Evolutionary conservation across 2,797 vertebrate species (phyloP), one percentile per base, ranked within the genome.

Genomic region (Lepus oiostolus): DNA sequence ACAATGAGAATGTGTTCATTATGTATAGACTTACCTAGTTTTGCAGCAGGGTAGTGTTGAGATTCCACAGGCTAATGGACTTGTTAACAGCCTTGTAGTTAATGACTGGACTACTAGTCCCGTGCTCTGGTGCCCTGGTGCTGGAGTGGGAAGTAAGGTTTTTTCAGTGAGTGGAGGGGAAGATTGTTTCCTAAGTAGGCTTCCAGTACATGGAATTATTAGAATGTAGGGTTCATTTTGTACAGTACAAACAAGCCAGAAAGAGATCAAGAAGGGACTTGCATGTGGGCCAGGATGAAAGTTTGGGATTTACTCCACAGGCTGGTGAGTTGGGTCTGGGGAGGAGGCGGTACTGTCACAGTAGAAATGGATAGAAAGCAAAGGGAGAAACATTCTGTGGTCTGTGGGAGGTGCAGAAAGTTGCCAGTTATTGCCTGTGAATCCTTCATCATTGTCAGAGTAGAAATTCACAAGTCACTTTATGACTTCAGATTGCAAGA

Each of bases 341-440:
- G 6, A 17, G 28, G 10, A 9, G 7, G 24, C 12, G 0, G 28
- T 11, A 10, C 3, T 1, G 7, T 1, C 0, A 0, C 7, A 75
- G 24, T 58, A 52, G 47, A 3, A 52, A 32, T 2, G 50, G 47
- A 60, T 42, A 28, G 79, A 26, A 58, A 75, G 65, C 75, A 75
- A 83, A 5, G 12, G 7, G 28, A 4, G 12, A 32, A 70, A 16
- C 8, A 16, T 10, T 10, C 4, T 9, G 11, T 4, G 5, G 4
- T 32, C 0, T 32, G 32, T 2, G 7, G 10, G 60, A 35, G 50
- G 50, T 19, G 24, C 19, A 24, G 76, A 50, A 83, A 89, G 50
- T 63, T 38, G 30, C 8, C 7, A 22, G 80, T 76, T 54, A 21
- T 24, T 28, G 2, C 21, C 4, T 19, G 35, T 16, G 9, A 38